Conservation (phyloP, 2,888 invertebrate species). For the Volucella zonaria region DNA sequence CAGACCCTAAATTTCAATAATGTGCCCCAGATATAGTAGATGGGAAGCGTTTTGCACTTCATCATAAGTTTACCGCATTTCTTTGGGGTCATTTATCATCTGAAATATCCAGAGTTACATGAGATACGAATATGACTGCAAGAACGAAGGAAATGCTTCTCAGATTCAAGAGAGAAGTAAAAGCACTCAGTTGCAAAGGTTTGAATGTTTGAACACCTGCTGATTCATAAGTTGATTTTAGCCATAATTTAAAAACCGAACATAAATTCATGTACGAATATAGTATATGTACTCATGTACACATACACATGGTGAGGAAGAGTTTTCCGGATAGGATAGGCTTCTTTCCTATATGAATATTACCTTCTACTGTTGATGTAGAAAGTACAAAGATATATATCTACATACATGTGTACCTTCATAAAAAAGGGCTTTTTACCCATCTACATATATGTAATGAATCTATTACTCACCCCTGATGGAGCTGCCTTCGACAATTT, state of each 20-base stretch:
- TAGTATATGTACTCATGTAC: no score
- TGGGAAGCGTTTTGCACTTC: conserved; percentile 34
- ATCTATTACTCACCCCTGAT: conserved; percentile 55
- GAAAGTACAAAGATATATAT: neutral
- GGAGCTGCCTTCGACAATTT: conserved; percentile 62
- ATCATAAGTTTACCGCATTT: conserved; percentile 44
- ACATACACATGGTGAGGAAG: conserved; percentile 9
- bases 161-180: conserved; percentile 2
- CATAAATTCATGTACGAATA: conserved; percentile 45
- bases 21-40: conserved; percentile 1
- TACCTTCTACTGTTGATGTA: neutral
- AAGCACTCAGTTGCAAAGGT: neutral
- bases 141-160: conserved; percentile 5
- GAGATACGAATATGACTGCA: conserved; percentile 24
- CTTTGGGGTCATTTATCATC: conserved; percentile 42
- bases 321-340: neutral
- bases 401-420: neutral
- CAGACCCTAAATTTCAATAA: conserved; percentile 47
- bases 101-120: conserved; percentile 2
- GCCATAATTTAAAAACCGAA: conserved; percentile 59
- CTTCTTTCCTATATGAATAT: neutral
- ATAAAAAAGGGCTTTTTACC: conserved; percentile 23
- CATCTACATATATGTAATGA: conserved; percentile 51
- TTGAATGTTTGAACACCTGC: conserved; percentile 48
- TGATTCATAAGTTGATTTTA: conserved; percentile 64